These are phyloP conservation scores for Leucoma salicis DNA, from an alignment of 2,888 invertebrate genomes.

Conservation along the genomic window DNA sequence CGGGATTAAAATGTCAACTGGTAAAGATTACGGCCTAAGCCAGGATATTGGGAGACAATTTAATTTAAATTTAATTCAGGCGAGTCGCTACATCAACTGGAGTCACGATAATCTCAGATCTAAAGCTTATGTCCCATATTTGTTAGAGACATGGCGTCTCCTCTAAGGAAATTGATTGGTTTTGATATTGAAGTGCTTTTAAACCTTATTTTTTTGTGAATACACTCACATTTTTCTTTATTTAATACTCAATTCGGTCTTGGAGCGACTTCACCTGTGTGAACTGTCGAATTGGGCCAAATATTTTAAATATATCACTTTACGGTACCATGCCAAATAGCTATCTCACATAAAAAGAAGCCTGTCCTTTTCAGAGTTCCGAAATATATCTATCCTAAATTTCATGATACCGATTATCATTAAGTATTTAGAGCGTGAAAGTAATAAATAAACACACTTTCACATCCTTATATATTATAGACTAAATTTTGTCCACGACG, in stretches of 20 bases:
- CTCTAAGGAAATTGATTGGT: not conserved
- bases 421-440: too few species aligned
- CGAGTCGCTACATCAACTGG: constrained; percentile 17
- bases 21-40: constrained; percentile 22
- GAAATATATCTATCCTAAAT: too few species aligned
- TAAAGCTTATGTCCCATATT: constrained; percentile 9
- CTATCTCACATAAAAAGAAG: too few species aligned
- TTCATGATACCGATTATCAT: too few species aligned
- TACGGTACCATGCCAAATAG: too few species aligned
- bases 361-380: too few species aligned
- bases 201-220: not conserved
- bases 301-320: too few species aligned
- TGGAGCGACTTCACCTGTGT: too few species aligned
- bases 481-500: too few species aligned
- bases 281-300: too few species aligned
- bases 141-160: constrained; percentile 4
- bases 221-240: constrained; percentile 1
- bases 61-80: constrained; percentile 28
- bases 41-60: constrained; percentile 28
- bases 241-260: constrained; percentile 19
- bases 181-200: not conserved
- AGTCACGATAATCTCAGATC: constrained; percentile 25
- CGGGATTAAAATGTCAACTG: constrained; percentile 21
- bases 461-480: too few species aligned
- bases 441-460: too few species aligned